phyloP scores from a whole-genome alignment of 2,113 vertebrate genomes.

The Sander vitreus region DNA sequence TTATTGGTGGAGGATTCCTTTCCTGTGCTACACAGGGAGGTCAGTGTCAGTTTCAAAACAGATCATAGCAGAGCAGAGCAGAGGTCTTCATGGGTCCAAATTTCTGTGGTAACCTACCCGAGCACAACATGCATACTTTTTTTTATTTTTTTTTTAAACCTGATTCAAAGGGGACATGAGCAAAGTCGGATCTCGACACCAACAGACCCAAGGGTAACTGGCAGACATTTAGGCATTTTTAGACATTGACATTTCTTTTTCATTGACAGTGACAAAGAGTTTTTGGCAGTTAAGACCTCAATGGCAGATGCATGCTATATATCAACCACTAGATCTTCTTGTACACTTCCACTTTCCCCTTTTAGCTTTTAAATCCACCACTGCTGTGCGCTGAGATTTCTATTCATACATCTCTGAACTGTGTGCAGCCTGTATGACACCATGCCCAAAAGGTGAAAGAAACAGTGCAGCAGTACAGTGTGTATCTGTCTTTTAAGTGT shows the following conservation, averaged over 20 bases:
- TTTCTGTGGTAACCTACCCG: too few species aligned
- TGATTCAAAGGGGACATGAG: too few species aligned
- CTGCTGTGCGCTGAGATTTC: slow-evolving; percentile 4
- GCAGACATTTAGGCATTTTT: too few species aligned
- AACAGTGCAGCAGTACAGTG: slow-evolving; percentile 17
- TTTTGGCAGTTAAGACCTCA: not conserved
- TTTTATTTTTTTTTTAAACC: too few species aligned
- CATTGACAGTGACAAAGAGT: too few species aligned
- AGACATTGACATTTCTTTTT: too few species aligned
- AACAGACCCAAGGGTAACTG: too few species aligned
- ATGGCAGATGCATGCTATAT: not conserved
- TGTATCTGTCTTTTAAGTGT: slow-evolving; percentile 52
- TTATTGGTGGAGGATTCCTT: slow-evolving; percentile 3
- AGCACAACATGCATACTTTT: too few species aligned
- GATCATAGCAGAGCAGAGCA: too few species aligned
- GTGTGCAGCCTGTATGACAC: slow-evolving; percentile 17
- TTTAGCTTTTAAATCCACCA: not conserved
- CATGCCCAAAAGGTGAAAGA: slow-evolving; percentile 47
- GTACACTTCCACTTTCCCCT: not conserved
- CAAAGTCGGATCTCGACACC: too few species aligned
- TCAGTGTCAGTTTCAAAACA: not conserved
- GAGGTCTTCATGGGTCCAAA: too few species aligned
- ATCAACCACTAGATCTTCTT: slow-evolving; percentile 5
- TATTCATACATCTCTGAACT: slow-evolving; percentile 31
- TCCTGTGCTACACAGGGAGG: not conserved